Base-by-base conservation (phyloP, 1,140 invertebrate species). In the Geopemphigus sp. region DNA sequence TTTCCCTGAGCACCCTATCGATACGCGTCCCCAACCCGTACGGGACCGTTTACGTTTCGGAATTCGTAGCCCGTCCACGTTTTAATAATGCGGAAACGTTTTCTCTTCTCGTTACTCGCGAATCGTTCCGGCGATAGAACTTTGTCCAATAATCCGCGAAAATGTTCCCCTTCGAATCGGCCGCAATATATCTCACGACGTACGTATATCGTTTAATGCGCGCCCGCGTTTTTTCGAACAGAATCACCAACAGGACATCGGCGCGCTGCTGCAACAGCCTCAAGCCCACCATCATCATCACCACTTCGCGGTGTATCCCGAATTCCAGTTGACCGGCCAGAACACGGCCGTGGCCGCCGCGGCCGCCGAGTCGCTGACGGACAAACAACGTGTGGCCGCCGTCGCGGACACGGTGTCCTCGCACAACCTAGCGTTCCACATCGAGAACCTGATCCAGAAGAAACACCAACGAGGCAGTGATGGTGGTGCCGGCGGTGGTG, bases 391-490 rank as follows among this genome's bases (percentile, higher is more conserved):
- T 47, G 50, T 6, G 0, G 66, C 8, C 47, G 45, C 15, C 15
- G 68, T 19, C 53, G 70, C 56, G n/a, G 72, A 76, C 72, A 76
- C 72, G 56, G 74, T 78, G 32, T 78, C 74, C 5, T 63, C 74
- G 39, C 74, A 78, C 57, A 78, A 78, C 24, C 57, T 63, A 22
- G 56, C 74, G 56, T 78, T 78, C 11, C 57, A 78, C 57, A 78
- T 78, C 54, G 74, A 78, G 22, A 78, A 78, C 39, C 74, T 78
- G 22, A 78, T 78, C 39, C 74, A 78, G 56, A 78, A 78, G 8
- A 78, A 78, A 17, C 74, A 78, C 39, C 54, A 22, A 8, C 32
- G 32, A 8, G 8, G 32, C 32, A 39, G 8, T 8, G 32, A 8
- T 4, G 32, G 32, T 8, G 32, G 32, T 8, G 32, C 3, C 32